Conservation (phyloP, 2,888 invertebrate genomes). For the Volucella inflata region DNA sequence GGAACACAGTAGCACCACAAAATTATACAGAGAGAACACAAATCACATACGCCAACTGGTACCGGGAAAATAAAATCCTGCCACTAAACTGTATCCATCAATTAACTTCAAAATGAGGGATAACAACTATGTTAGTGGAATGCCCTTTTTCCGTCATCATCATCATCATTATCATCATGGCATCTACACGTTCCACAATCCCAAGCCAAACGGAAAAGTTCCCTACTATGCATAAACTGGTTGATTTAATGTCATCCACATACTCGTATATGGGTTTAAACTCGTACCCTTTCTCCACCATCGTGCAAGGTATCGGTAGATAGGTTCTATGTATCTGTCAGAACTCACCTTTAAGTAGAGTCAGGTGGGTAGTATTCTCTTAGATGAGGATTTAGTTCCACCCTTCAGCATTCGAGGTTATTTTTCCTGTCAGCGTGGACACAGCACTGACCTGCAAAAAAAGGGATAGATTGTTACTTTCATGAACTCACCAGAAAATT, state of each 20-base stretch:
- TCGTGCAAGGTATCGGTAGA: conserved; percentile 29
- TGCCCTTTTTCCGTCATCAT: not conserved
- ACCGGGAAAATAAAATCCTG: conserved; percentile 43
- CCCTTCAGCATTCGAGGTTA: conserved; percentile 12
- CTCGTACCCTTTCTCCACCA: conserved; percentile 27
- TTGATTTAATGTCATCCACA: conserved; percentile 37
- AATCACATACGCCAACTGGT: conserved; percentile 49
- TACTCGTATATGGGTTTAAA: conserved; percentile 39
- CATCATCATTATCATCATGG: conserved; percentile 41
- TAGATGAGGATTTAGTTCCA: conserved; percentile 5
- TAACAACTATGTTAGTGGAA: conserved; percentile 12
- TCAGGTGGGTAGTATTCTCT: not conserved
- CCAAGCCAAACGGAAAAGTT: conserved; percentile 2
- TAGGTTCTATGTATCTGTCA: conserved; percentile 3
- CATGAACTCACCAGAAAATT: conserved; percentile 26
- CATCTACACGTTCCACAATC: not conserved
- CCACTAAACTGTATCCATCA: conserved; percentile 62
- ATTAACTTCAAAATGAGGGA: conserved; percentile 60
- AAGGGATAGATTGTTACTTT: conserved; percentile 28
- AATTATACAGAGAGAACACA: conserved; percentile 25
- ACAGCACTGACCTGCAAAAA: conserved; percentile 63
- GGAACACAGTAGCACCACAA: not conserved
- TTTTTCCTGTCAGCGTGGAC: conserved; percentile 38
- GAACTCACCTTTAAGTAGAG: conserved; percentile 32
- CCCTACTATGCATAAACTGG: conserved; percentile 48